Evolutionary conservation across 2,888 invertebrate genomes (phyloP), one percentile per base, ranked within the genome.

Genomic region (Salpingus planirostris): DNA sequence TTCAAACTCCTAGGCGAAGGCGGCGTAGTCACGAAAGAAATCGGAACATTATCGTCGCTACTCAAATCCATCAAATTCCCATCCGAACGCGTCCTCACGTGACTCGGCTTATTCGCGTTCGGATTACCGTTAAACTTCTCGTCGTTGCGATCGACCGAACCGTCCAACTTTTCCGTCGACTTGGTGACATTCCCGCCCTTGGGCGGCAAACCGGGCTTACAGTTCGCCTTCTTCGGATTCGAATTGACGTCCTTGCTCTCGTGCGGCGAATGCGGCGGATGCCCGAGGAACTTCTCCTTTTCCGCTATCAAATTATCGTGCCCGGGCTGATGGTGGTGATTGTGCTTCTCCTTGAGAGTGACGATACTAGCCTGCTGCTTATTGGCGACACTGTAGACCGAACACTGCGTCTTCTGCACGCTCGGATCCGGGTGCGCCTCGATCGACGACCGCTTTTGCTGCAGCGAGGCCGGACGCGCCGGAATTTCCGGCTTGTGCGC

Each of bases 401-500:
- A 59, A 50, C 61, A 62, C 59, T 81, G 80, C 26, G 80, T 74
- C 50, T 76, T 73, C 57, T 81, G 80, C 43, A 81, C 62, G 24
- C 49, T 29, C 10, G 70, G 66, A 13, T 70, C 69, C 33, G 50
- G 43, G n/a, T 43, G 10, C 11, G 45, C 47, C 15, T 36, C 12
- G 3, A 29, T 64, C 58, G 32, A 27, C 13, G 33, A 29, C 18
- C 36, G 21, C 11, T 32, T 32, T n/a, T n/a, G 3, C 21, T 74
- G 69, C 36, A 83, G 66, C 25, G 78, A 75, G 22, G 80, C 76
- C 10, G 87, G 87, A 33, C 88, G 71, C 60, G 86, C 85, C 28
- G 88, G 88, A 44, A 88, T 76, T 29, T 80, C 81, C 3, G 88
- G 88, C 62, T 88, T 88, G 56, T 73, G 67, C 15, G 65, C 62